phyloP scores from a whole-genome alignment of 1,140 invertebrate genomes.

The Neodiprion virginianus region DNA sequence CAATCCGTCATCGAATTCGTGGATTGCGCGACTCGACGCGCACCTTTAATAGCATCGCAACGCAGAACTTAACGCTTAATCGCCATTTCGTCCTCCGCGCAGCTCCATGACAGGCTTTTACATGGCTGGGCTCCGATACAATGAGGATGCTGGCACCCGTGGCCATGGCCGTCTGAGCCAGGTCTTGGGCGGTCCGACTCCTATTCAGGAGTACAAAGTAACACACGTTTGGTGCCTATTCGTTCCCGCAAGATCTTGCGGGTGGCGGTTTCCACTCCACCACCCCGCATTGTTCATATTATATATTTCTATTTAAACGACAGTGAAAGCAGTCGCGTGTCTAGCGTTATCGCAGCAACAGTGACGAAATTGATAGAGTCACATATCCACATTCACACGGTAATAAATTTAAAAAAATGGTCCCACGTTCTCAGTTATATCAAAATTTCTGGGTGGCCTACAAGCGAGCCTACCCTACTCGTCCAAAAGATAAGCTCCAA shows the following conservation, averaged over 20 bases:
- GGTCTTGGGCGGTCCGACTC: too few relatives aligned
- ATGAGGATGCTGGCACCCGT: too few relatives aligned
- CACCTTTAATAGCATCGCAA: too few relatives aligned
- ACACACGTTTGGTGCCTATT: not conserved
- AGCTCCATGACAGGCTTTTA: too few relatives aligned
- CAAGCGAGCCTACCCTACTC: conserved; percentile 3
- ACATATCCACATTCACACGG: not conserved
- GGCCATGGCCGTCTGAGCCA: too few relatives aligned
- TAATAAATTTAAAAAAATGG: not conserved
- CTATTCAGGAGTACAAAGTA: not conserved
- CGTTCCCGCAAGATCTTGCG: not conserved
- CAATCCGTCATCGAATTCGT: too few relatives aligned
- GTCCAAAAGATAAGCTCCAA: not conserved
- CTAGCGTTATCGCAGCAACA: not conserved
- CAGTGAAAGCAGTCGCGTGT: not conserved
- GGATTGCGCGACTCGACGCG: too few relatives aligned
- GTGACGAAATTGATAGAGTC: not conserved
- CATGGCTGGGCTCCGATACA: too few relatives aligned
- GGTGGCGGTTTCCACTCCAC: not conserved
- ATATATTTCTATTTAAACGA: not conserved
- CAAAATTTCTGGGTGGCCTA: not conserved
- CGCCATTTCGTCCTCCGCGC: too few relatives aligned
- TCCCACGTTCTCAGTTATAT: not conserved
- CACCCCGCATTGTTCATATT: not conserved
- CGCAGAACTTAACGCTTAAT: too few relatives aligned